phyloP scores from a whole-genome alignment of 2,888 invertebrate genomes.

The Oscheius myriophilus region DNA sequence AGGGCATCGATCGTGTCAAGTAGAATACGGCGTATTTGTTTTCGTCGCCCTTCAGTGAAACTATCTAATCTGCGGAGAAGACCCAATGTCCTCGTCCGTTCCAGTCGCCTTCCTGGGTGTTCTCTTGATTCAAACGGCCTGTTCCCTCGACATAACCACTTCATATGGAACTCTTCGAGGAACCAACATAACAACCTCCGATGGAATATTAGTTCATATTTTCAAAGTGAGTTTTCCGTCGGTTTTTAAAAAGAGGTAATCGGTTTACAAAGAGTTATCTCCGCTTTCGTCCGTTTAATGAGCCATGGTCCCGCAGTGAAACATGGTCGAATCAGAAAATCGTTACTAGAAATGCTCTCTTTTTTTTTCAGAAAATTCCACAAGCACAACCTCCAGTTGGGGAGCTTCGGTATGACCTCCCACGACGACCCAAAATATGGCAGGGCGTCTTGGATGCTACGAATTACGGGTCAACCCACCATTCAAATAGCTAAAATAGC shows the following conservation, averaged over 20 bases:
- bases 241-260: no score
- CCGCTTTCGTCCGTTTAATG: no score
- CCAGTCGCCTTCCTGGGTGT: background rate
- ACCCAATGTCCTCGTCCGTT: no score
- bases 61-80: no score
- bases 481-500: background rate
- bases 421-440: constrained; percentile 44
- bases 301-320: no score
- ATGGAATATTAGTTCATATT: background rate
- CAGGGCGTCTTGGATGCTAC: constrained; percentile 36
- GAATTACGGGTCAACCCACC: constrained; percentile 21
- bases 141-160: constrained; percentile 4
- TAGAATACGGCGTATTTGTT: no score
- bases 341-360: no score
- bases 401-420: constrained; percentile 50
- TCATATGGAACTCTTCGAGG: constrained; percentile 11
- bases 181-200: background rate
- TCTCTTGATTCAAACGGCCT: background rate
- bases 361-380: constrained; percentile 53
- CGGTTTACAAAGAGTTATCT: no score
- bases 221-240: constrained; percentile 1
- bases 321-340: no score
- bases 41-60: no score
- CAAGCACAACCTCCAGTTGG: constrained; percentile 60
- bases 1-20: no score